These are phyloP conservation scores for Thalassophryne amazonica DNA, from an alignment of 2,797 vertebrate genomes.

Conservation along the genomic window DNA sequence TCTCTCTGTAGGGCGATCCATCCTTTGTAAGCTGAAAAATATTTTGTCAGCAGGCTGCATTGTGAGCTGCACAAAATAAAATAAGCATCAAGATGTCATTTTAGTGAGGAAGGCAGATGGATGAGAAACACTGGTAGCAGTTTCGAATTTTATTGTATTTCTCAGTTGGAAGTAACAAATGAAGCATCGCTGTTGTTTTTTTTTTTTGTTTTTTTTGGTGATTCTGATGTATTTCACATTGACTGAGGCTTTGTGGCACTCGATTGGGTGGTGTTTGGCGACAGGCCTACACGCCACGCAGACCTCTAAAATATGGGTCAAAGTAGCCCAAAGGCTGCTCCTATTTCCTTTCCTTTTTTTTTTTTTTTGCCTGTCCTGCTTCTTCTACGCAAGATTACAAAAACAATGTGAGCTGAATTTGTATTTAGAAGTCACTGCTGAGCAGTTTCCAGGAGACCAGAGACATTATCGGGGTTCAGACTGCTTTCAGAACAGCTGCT, in stretches of 20 bases:
- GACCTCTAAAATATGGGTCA: constrained; percentile 59
- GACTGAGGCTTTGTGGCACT: background rate
- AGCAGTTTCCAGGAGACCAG: constrained; percentile 4
- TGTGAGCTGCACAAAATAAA: too few species aligned
- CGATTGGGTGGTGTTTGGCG: constrained; percentile 16
- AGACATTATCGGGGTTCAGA: constrained; percentile 5
- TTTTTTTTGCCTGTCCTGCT: constrained; percentile 5
- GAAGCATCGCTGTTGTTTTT: too few species aligned
- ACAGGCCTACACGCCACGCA: constrained; percentile 14
- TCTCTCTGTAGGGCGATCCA: background rate
- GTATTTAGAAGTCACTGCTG: background rate
- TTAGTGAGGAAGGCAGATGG: too few species aligned
- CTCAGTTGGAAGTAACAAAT: too few species aligned
- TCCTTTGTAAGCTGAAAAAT: background rate
- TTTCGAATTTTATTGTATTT: too few species aligned
- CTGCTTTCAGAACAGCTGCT: constrained; percentile 40
- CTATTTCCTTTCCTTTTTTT: constrained; percentile 3
- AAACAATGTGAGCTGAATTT: background rate
- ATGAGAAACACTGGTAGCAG: too few species aligned
- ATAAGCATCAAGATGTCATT: too few species aligned
- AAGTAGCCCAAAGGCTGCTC: constrained; percentile 35
- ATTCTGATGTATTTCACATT: background rate
- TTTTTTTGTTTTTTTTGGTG: background rate
- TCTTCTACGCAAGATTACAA: constrained; percentile 8
- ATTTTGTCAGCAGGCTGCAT: too few species aligned